Evolutionary conservation across 2,113 vertebrate species (phyloP), one percentile per base, ranked within the genome.

Genomic region (Daboia siamensis): DNA sequence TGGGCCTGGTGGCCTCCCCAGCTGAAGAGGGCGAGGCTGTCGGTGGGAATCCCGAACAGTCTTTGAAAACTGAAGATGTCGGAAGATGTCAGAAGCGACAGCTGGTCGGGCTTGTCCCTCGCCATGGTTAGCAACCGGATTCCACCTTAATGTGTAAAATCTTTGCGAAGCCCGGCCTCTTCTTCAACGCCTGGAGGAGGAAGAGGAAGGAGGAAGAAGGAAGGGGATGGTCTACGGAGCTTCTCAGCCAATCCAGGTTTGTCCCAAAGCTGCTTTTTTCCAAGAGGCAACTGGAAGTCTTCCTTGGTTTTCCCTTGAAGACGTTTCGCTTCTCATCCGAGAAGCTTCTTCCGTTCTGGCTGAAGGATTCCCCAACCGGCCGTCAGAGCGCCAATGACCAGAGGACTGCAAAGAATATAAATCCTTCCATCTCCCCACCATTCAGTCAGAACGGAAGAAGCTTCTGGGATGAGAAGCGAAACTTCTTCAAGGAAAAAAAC

Each of bases 91-190:
- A 39, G 39, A 90, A 94, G 94, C 94, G 88, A 93, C 92, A 94
- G 89, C 92, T 55, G 93, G 96, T 96, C 95, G 92, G 93, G 94
- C 89, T 92, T 48, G 86, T 94, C 96, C 96, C 96, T 95, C 94
- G 90, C 55, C 94, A 96, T 96, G 96, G 98, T 98, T 99, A 99
- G 98, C 99, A 99, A 96, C 98, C 96, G 86, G 98, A 98, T 94
- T 99, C 99, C 91, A 99, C 99, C 96, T 99, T 99, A 96, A 99
- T 98, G 54, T 99, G 99, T 96, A 99, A 98, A 61, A 99, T 99
- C 98, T 99, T 99, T 94, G 99, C 99, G 97, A 99, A 99, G 92
- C 99, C 99, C 0, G 99, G 99, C 95, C 99, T 98, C 90, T 99
- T 99, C 95, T 98, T 98, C 94, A 99, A 97, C 92, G 99, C 99